phyloP scores from a whole-genome alignment of 1,140 invertebrate species.

The Diorhabda carinulata region DNA sequence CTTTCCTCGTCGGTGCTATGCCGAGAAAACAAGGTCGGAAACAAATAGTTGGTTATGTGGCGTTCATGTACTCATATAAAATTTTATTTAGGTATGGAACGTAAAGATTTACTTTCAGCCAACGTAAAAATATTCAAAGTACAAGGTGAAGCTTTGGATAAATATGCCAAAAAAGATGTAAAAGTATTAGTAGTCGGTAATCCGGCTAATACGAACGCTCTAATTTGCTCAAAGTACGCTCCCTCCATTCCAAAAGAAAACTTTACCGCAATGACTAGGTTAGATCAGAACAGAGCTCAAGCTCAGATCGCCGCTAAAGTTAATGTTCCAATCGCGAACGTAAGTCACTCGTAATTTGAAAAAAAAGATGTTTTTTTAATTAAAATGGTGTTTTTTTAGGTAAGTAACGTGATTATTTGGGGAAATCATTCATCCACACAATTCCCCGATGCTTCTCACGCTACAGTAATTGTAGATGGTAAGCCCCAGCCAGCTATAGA shows the following conservation, averaged over 20 bases:
- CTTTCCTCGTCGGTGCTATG: conserved; percentile 99
- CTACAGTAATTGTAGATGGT: conserved; percentile 60
- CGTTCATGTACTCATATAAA: not conserved
- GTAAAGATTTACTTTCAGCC: conserved; percentile 91
- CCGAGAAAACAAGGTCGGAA: conserved; percentile 98
- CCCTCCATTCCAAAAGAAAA: conserved; percentile 95
- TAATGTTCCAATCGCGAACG: conserved; percentile 60
- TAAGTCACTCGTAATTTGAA: conserved; percentile 63
- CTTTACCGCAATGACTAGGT: conserved; percentile 95
- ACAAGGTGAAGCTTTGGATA: conserved; percentile 88
- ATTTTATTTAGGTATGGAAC: conserved; percentile 75
- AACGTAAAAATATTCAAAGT: conserved; percentile 99
- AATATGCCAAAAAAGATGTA: conserved; percentile 90
- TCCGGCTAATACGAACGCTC: conserved; percentile 98
- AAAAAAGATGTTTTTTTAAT: not conserved
- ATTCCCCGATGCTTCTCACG: conserved; percentile 93
- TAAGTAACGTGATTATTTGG: conserved; percentile 96
- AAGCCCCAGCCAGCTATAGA: conserved; percentile 56
- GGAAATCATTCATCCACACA: conserved; percentile 99
- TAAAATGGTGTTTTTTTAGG: conserved; percentile 35
- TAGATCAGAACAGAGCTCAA: conserved; percentile 96
- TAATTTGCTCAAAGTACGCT: conserved; percentile 95
- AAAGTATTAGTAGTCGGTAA: conserved; percentile 98
- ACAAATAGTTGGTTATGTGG: too few species aligned
- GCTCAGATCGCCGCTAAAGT: conserved; percentile 73